Base-by-base conservation (phyloP, 37 sponge, comb jelly and placozoan genomes). In the Spongilla lacustris region DNA sequence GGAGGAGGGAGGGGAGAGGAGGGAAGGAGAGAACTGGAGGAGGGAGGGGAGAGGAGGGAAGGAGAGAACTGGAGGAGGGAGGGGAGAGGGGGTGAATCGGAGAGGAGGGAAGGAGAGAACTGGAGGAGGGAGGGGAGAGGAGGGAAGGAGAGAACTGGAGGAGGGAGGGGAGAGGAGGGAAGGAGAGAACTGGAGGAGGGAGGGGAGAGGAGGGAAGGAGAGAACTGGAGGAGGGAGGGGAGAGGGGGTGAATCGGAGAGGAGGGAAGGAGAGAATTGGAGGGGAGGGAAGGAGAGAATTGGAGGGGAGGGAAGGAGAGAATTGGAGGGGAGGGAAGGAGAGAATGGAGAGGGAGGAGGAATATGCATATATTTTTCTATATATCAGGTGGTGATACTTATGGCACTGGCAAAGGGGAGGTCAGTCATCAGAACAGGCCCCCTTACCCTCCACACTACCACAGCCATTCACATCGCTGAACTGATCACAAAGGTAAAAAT, bases 401-500 rank as follows among this genome's bases (percentile, higher is more conserved):
- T 96, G 96, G 95, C 96, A 17, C 90, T 98, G 82, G 96, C 96
- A 2, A 86, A 77, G 71, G 98, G 98, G 33, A 50, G 28, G 68
- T 98, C 98, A 11, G 41, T 26, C 9, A 68, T 98, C 11, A 80
- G 89, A 67, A 91, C 91, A 67, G 96, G 96, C 6, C 91, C 96
- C 0, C 79, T 98, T 79, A 92, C 98, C 67, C 95, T 98, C 5
- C 98, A 98, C 91, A 96, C 98, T 28, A 34, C 90, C 83, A 98
- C 98, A 25, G 98, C 98, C 13, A 96, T 98, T 30, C 85, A 96
- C 74, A 30, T 98, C 2, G 91, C 84, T 1, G 80, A 96, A 37
- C 35, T 48, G 30, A 68, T 96, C 69, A 86, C 90, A 14, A 79
- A 87, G 71, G 97, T 89, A 67, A 72, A n/a, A n/a, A n/a, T n/a